Evolutionary conservation across 2,888 invertebrate genomes (phyloP).

Genomic region (Metalampra italica): DNA sequence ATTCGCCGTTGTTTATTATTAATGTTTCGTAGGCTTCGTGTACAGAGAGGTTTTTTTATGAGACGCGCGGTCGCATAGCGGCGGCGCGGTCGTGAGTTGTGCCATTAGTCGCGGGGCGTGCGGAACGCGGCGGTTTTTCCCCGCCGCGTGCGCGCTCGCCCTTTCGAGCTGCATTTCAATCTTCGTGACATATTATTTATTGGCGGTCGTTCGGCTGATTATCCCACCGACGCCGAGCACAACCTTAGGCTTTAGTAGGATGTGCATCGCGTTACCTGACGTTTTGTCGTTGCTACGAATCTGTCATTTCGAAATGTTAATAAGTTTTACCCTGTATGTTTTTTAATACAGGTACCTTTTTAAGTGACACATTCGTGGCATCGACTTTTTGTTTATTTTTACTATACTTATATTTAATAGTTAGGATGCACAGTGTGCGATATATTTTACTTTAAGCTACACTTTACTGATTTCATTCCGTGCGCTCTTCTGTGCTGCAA

Average conservation of each 20-base stretch:
- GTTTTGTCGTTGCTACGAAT: conserved; percentile 37
- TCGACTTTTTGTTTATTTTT: conserved; percentile 23
- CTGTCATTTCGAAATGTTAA: conserved; percentile 26
- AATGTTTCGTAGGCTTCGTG: conserved; percentile 56
- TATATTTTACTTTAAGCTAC: conserved; percentile 39
- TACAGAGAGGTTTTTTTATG: conserved; percentile 45
- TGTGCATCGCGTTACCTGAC: conserved; percentile 73
- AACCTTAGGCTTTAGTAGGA: conserved; percentile 51
- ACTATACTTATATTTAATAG: conserved; percentile 15
- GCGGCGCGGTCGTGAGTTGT: conserved; percentile 47
- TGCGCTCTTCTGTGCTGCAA: conserved; percentile 18
- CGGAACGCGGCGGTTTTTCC: conserved; percentile 2
- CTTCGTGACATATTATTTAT: conserved; percentile 65
- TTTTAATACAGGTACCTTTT: background rate
- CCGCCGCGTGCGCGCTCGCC: conserved; percentile 14
- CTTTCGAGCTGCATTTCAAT: conserved; percentile 46
- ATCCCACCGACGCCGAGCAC: conserved; percentile 73
- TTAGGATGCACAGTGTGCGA: background rate
- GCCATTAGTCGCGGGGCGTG: conserved; percentile 44
- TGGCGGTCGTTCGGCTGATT: conserved; percentile 52
- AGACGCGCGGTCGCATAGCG: conserved; percentile 59
- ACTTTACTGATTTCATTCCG: conserved; percentile 66
- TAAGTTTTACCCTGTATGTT: conserved; percentile 1
- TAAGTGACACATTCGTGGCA: conserved; percentile 11
- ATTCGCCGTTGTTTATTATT: conserved; percentile 69